These are phyloP conservation scores for Epinotia ramella DNA, from an alignment of 2,888 invertebrate species.

Conservation along the genomic window DNA sequence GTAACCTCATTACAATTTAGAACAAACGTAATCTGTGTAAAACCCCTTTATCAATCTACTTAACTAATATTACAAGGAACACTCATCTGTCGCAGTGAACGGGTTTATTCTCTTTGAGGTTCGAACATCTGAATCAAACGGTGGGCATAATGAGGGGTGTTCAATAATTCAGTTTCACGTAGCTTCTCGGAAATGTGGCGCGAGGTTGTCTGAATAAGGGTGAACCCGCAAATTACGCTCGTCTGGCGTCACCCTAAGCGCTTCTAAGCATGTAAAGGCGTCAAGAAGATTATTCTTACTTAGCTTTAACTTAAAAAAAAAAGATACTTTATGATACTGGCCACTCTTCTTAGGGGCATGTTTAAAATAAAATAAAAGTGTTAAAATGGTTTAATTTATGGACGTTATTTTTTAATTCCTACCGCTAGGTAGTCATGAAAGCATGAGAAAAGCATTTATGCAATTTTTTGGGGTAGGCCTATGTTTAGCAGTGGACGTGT, in stretches of 20 bases:
- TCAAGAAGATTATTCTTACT: neutral
- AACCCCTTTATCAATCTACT: neutral
- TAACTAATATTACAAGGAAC: neutral
- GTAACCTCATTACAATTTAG: neutral
- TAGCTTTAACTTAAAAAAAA: too few species aligned
- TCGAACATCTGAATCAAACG: neutral
- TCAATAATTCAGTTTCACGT: conserved; percentile 38
- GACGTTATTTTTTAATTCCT: too few species aligned
- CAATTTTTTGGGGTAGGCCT: too few species aligned
- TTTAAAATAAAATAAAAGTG: too few species aligned
- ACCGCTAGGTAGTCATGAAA: too few species aligned
- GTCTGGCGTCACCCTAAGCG: neutral
- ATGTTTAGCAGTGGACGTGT: too few species aligned
- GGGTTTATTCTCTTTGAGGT: neutral
- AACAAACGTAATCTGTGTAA: neutral
- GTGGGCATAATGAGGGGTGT: conserved; percentile 23
- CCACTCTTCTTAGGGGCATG: too few species aligned
- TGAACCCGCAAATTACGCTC: too few species aligned
- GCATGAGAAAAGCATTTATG: too few species aligned
- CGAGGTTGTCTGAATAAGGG: neutral
- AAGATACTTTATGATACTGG: too few species aligned
- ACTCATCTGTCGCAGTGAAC: neutral
- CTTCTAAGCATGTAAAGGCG: neutral
- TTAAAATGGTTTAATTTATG: too few species aligned
- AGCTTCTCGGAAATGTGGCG: neutral